These are phyloP conservation scores for Dipus sagitta DNA, from an alignment of 2,797 vertebrate species.

Conservation along the genomic window DNA sequence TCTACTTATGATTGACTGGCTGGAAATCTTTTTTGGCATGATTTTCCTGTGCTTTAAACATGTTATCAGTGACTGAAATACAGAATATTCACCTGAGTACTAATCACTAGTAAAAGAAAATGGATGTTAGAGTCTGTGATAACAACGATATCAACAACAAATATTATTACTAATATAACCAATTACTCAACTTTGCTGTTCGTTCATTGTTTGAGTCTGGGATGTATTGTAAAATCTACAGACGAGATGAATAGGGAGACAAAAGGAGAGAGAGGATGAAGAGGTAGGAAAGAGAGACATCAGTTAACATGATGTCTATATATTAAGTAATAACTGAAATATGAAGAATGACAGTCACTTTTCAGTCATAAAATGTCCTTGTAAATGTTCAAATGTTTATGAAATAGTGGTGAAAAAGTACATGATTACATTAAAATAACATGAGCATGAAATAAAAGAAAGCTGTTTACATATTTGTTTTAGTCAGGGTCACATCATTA, in stretches of 20 bases:
- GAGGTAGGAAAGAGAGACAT: background rate
- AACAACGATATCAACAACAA: background rate
- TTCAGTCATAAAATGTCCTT: background rate
- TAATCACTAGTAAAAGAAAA: background rate
- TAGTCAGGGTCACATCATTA: background rate
- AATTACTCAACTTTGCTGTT: background rate
- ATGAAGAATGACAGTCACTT: background rate
- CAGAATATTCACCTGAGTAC: background rate
- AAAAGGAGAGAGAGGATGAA: background rate
- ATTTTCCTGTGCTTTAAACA: background rate
- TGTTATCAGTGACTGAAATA: constrained; percentile 37
- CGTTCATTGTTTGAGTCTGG: background rate
- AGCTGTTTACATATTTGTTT: background rate
- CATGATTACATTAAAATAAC: background rate
- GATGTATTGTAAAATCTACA: background rate
- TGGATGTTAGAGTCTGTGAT: background rate
- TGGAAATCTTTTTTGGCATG: constrained; percentile 40
- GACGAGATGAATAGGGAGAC: background rate
- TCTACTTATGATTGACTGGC: constrained; percentile 40
- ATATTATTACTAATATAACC: background rate
- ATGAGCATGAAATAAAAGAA: constrained; percentile 49
- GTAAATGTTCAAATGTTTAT: background rate
- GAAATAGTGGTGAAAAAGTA: background rate
- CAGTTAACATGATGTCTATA: background rate
- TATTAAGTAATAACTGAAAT: background rate